Base-by-base conservation (phyloP, 2,113 vertebrate species). In the Falco punctatus region DNA sequence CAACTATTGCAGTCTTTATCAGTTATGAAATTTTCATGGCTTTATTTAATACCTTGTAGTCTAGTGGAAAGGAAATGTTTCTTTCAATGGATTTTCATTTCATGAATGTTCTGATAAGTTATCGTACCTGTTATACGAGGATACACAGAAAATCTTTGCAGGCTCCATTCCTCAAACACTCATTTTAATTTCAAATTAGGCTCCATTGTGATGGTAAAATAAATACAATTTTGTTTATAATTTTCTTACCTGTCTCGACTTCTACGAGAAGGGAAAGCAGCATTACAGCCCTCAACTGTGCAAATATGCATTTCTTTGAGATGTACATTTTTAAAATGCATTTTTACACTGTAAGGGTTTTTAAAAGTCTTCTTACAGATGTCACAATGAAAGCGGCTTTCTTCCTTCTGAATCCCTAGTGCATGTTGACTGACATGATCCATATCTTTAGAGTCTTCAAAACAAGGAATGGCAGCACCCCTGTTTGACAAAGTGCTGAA, bases 361-460 rank as follows among this genome's bases (percentile, higher is more conserved):
- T 99, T 99, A 97, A 99, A 99, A 79, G 98, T 98, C 98, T 99
- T 99, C 95, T 98, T 98, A 98, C 99, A 99, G 98, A 99, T 98
- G 96, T 99, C 98, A 79, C 99, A 99, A 96, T 99, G 98, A 96
- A 99, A 98, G 70, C 97, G 97, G 74, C 96, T 96, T 75, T 99
- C 98, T 65, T 98, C 98, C 95, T 97, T 98, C 59, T 98, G 98
- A 95, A 96, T 94, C 48, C 92, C 96, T 44, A 97, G 74, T 13
- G 86, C 58, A 15, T 97, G 97, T 21, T 97, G 97, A 72, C 98
- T 97, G 22, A 96, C 77, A 81, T 92, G 98, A 83, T 98, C 96
- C 55, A 94, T 96, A 59, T 97, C 98, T 91, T 98, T 97, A 48
- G 97, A 94, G 49, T 98, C 98, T 73, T 98, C 98, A 10, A 97